These are phyloP conservation scores for Stegastes partitus DNA, from an alignment of 2,113 vertebrate genomes.

Conservation along the genomic window DNA sequence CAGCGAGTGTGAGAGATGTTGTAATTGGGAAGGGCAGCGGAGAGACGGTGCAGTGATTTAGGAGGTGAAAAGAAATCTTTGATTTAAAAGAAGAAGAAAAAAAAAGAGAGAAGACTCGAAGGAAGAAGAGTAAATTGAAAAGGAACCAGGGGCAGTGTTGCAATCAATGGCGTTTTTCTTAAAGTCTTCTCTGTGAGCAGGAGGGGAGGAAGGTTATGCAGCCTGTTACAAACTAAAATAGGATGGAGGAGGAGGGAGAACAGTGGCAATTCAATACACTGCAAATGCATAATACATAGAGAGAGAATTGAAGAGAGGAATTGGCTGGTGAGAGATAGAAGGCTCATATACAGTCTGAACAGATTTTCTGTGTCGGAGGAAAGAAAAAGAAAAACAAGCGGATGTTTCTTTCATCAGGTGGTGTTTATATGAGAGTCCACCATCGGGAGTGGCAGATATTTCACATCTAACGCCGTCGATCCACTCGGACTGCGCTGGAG, in stretches of 20 bases:
- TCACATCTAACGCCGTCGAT: slow-evolving; percentile 43
- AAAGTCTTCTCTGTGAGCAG: slow-evolving; percentile 30
- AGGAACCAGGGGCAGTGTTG: slow-evolving; percentile 36
- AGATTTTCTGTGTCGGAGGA: neutral
- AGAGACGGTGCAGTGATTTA: slow-evolving; percentile 16
- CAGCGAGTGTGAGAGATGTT: neutral
- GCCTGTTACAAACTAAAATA: slow-evolving; percentile 51
- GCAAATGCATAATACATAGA: slow-evolving; percentile 66
- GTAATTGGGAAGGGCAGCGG: slow-evolving; percentile 16
- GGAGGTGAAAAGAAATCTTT: slow-evolving; percentile 28
- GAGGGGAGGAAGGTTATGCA: slow-evolving; percentile 35
- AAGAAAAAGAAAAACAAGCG: neutral
- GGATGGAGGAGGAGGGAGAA: neutral
- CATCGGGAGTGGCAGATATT: slow-evolving; percentile 37
- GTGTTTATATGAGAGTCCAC: slow-evolving; percentile 7
- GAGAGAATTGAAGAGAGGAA: slow-evolving; percentile 53
- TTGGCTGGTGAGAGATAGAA: slow-evolving; percentile 38
- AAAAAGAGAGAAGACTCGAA: neutral
- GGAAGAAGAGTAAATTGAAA: slow-evolving; percentile 57
- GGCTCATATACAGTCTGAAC: slow-evolving; percentile 15
- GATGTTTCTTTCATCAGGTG: slow-evolving; percentile 36
- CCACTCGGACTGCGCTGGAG: too few species aligned
- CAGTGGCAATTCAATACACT: slow-evolving; percentile 42
- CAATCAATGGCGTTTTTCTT: slow-evolving; percentile 64
- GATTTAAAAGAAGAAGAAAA: neutral